Evolutionary conservation across 1,140 invertebrate genomes (phyloP).

Genomic region (Elymnias hypermnestra): DNA sequence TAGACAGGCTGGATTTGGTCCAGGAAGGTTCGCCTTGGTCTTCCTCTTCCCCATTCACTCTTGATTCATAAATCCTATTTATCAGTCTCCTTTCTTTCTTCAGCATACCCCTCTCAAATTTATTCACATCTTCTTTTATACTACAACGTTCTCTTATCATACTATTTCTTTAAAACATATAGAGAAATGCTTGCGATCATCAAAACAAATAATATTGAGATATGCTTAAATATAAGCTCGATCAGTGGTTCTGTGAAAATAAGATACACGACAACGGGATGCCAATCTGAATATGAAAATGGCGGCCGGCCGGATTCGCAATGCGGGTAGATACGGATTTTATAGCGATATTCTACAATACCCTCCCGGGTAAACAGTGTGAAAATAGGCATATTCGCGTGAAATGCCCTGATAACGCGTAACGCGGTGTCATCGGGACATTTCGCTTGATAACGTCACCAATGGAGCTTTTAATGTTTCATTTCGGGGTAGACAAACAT

Average conservation of each 20-base stretch:
- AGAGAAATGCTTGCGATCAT: too few species aligned
- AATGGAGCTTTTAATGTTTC: constrained; percentile 23
- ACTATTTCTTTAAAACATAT: too few species aligned
- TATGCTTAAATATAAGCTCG: too few species aligned
- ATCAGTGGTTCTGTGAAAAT: constrained; percentile 30
- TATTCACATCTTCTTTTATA: too few species aligned
- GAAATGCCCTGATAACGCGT: constrained; percentile 44
- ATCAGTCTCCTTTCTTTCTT: too few species aligned
- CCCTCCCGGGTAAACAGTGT: constrained; percentile 33
- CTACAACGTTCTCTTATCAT: too few species aligned
- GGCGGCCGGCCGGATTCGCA: constrained; percentile 50
- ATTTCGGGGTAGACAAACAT: constrained; percentile 20
- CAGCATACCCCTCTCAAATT: too few species aligned
- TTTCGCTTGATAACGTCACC: constrained; percentile 12
- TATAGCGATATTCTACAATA: constrained; percentile 47
- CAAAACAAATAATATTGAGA: too few species aligned
- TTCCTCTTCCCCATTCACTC: too few species aligned
- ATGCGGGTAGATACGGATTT: constrained; percentile 66
- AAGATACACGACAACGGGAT: constrained; percentile 37
- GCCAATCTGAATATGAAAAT: constrained; percentile 62
- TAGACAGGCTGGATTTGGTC: too few species aligned
- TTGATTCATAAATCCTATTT: too few species aligned
- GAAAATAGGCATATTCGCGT: constrained; percentile 30
- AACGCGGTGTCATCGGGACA: constrained; percentile 22
- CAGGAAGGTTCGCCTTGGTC: too few species aligned